Conservation (phyloP, 2,797 vertebrate species). For the Notolepis coatsorum region DNA sequence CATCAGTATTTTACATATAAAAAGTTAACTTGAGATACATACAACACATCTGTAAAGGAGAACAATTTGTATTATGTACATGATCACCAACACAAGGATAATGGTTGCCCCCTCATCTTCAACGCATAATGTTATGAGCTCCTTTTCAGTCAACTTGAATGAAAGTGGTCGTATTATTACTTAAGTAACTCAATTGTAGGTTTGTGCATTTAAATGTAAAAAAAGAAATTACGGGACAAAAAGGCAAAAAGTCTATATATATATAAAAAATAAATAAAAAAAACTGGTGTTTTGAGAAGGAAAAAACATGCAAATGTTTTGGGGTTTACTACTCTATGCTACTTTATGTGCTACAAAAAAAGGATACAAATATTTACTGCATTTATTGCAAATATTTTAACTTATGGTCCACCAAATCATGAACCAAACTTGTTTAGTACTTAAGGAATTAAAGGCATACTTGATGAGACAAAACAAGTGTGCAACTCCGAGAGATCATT, state of each 20-base stretch:
- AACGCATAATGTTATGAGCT: constrained; percentile 2
- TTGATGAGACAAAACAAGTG: not conserved
- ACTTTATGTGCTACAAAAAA: not conserved
- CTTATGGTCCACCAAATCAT: not conserved
- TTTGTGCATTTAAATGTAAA: not conserved
- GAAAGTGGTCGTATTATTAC: not conserved
- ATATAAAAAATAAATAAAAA: not conserved
- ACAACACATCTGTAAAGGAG: constrained; percentile 48
- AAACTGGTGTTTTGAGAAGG: too few relatives aligned
- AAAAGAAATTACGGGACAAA: constrained; percentile 1
- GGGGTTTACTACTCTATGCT: too few relatives aligned
- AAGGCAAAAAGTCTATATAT: not conserved
- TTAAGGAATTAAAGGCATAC: not conserved
- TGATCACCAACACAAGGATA: constrained; percentile 85
- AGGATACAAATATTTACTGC: not conserved
- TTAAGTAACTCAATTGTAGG: not conserved
- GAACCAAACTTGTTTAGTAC: not conserved
- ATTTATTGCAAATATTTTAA: not conserved
- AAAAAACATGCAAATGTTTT: too few relatives aligned
- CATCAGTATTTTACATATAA: constrained; percentile 76
- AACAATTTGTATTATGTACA: constrained; percentile 69
- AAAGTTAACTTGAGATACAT: constrained; percentile 62
- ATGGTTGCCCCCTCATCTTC: constrained; percentile 92
- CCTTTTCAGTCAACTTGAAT: not conserved
- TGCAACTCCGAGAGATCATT: not conserved